Base-by-base conservation (phyloP, 2,797 vertebrate genomes). In the Acipenser transmontanus region DNA sequence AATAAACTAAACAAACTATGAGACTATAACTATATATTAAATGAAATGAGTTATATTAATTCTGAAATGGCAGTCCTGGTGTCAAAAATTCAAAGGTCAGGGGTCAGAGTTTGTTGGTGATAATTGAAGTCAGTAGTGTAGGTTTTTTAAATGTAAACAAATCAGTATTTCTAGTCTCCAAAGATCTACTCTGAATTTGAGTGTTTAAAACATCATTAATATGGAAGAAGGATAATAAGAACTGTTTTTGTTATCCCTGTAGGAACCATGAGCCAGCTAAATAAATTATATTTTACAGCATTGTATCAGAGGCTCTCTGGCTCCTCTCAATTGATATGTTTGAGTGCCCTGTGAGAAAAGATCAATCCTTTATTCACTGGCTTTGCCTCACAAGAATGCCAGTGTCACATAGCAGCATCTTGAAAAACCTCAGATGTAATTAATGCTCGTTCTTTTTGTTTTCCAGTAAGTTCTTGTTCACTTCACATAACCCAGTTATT, bases 151-250 rank as follows among this genome's bases (percentile, higher is more conserved):
- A 34, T 34, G 34, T 34, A 34, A 34, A 34, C 48, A 67, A 72
- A 72, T 70, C 68, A 70, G 69, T 56, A 59, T 68, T 66, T 66
- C 70, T 12, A 12, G 50, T 70, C 68, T 65, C 59, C 49, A 62
- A 63, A 49, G 68, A 67, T 68, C 62, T 67, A 63, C 71, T 65
- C 62, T 70, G 71, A 72, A 72, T 72, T 70, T 72, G 65, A 72
- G 68, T 70, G 59, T 72, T 70, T 69, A 70, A 72, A 67, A 72
- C 63, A 47, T 63, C 68, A 70, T 70, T 72, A 70, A 69, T 62
- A 66, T 54, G 48, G 51, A 66, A 68, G 56, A 73, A 17, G 67
- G 63, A 70, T 70, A 63, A 67, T 72, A 69, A 72, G 63, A 70
- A 67, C 68, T 70, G 67, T 70, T 72, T 67, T 61, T 59, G 13